These are phyloP conservation scores for Acromyrmex heyeri DNA, from an alignment of 1,140 invertebrate species.

Conservation along the genomic window DNA sequence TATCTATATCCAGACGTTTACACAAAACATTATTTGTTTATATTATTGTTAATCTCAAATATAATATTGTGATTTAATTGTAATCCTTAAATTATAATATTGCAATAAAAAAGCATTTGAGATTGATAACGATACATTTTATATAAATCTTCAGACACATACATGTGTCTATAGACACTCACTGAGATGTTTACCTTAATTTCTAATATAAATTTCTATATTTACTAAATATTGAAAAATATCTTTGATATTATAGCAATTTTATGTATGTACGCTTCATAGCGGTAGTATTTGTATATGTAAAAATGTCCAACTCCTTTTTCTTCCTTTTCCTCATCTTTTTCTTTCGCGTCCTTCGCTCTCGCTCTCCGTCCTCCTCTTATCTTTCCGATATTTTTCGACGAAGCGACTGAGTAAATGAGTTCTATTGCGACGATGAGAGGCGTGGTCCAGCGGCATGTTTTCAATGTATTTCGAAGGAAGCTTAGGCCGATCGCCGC, in stretches of 20 bases:
- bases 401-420: constrained; percentile 34
- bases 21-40: too few species aligned
- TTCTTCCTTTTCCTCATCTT: constrained; percentile 9
- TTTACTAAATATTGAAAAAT: neutral
- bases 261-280: neutral
- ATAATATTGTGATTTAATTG: too few species aligned
- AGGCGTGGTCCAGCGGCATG: constrained; percentile 71
- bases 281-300: neutral
- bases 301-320: neutral
- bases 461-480: constrained; percentile 70
- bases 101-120: too few species aligned
- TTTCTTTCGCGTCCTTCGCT: neutral
- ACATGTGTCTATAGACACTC: too few species aligned
- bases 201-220: neutral
- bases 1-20: too few species aligned
- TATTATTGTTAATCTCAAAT: too few species aligned
- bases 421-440: constrained; percentile 34
- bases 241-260: neutral
- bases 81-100: too few species aligned
- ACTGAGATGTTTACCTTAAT: too few species aligned
- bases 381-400: constrained; percentile 33
- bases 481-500: constrained; percentile 65
- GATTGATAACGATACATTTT: too few species aligned
- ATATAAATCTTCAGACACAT: too few species aligned
- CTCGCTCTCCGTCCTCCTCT: neutral